These are phyloP conservation scores for Pavo muticus DNA, from an alignment of 2,113 vertebrate species.

Conservation along the genomic window DNA sequence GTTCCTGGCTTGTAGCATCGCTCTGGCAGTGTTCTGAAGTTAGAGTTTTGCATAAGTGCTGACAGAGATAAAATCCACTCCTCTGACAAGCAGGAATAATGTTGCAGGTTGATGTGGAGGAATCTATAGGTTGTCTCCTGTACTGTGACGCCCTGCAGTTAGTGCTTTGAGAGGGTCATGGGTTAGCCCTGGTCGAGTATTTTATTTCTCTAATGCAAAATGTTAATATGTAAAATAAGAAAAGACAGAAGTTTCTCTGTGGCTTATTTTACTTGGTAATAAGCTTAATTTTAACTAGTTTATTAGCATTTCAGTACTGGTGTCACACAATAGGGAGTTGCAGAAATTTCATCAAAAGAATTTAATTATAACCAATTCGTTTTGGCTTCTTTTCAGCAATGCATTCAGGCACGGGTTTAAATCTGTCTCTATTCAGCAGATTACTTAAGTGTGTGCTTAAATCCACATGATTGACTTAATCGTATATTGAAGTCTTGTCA, in stretches of 20 bases:
- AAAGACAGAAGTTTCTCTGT: background rate
- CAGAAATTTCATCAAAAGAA: conserved; percentile 57
- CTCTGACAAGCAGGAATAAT: background rate
- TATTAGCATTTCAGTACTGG: conserved; percentile 60
- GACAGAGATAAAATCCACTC: background rate
- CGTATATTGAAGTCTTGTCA: background rate
- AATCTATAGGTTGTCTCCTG: background rate
- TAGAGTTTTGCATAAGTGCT: background rate
- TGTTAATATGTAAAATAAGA: conserved; percentile 11
- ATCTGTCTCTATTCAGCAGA: background rate
- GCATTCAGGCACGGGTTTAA: conserved; percentile 11
- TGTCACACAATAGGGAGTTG: conserved; percentile 47
- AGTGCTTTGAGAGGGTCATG: background rate
- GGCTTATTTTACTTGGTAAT: conserved; percentile 66
- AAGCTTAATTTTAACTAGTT: conserved; percentile 43
- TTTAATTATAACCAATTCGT: conserved; percentile 41
- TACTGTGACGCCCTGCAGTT: background rate
- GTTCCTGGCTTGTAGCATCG: background rate
- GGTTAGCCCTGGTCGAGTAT: background rate
- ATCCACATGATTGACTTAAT: background rate
- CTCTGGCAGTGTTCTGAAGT: background rate
- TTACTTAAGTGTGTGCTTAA: conserved; percentile 18
- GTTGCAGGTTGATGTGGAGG: background rate
- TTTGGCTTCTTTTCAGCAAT: conserved; percentile 45
- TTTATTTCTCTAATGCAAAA: conserved; percentile 13